Base-by-base conservation (phyloP, 2,888 invertebrate species). In the Pasiphila rectangulata region DNA sequence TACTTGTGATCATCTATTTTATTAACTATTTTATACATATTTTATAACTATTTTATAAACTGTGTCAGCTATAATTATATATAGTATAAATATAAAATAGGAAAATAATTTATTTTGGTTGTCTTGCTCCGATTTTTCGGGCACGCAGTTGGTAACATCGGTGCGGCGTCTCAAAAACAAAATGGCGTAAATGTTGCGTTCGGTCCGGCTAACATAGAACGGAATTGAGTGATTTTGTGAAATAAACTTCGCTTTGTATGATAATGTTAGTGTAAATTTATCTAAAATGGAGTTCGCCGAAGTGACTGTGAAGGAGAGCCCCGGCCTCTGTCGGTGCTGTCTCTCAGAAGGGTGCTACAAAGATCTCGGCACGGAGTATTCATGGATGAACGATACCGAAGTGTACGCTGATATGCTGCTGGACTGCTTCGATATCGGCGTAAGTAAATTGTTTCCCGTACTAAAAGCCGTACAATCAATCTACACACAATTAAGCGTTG, bases 341-440 rank as follows among this genome's bases (percentile, higher is more conserved):
- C 73, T 88, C 1, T 86, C 87, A 0, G 88, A 88, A 59, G 88
- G 88, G 20, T 87, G 87, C 48, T 88, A 88, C 60, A 88, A 88
- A 47, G 87, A 87, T 47, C 58, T 88, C 43, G 77, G 82, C 0
- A 63, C 79, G 0, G 87, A 86, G 46, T 87, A 88, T 44, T 64
- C 64, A 44, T 88, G 88, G 88, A 85, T 88, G 85, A 81, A 74
- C 25, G 86, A 87, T 16, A 81, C 74, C 1, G 88, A 88, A 63
- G 72, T 88, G n/a, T 88, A 88, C 46, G 87, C 87, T 1, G 87
- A 87, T 67, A 87, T 88, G 82, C 59, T 88, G 4, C 59, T 86
- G 4, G 88, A 87, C 70, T 87, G 87, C 59, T 87, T 87, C 54
- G 87, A 86, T 80, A 83, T 87, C 48, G 78, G 84, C 52, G 87